phyloP scores from a whole-genome alignment of 2,797 vertebrate genomes.

The Florisuga fusca region DNA sequence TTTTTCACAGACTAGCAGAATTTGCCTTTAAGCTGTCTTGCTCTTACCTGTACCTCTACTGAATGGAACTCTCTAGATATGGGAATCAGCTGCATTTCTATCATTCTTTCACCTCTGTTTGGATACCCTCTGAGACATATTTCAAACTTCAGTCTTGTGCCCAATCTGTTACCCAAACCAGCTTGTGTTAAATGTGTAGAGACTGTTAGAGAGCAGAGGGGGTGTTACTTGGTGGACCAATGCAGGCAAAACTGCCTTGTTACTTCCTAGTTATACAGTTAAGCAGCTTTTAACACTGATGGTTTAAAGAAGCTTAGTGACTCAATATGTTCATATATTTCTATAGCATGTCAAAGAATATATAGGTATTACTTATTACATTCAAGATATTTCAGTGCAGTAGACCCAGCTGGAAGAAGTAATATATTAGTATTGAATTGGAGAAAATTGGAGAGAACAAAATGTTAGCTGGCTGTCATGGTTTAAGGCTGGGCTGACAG shows the following conservation, averaged over 20 bases:
- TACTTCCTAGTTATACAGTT: background rate
- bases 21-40: background rate
- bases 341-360: background rate
- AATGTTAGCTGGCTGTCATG: background rate
- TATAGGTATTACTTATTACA: background rate
- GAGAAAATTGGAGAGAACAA: background rate
- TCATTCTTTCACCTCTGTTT: background rate
- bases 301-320: background rate
- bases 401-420: background rate
- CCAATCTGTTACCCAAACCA: background rate
- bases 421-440: background rate
- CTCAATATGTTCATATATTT: background rate
- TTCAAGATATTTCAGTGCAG: background rate
- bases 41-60: background rate
- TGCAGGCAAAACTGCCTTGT: background rate
- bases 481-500: no score
- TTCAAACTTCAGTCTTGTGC: background rate
- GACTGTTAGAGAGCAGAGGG: background rate
- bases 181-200: background rate
- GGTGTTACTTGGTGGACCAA: background rate
- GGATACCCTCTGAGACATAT: background rate
- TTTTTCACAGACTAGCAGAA: background rate
- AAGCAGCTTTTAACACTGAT: background rate
- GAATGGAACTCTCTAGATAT: background rate
- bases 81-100: background rate